These are phyloP conservation scores for Oreochromis spilurus DNA, from an alignment of 2,113 vertebrate genomes.

Conservation along the genomic window DNA sequence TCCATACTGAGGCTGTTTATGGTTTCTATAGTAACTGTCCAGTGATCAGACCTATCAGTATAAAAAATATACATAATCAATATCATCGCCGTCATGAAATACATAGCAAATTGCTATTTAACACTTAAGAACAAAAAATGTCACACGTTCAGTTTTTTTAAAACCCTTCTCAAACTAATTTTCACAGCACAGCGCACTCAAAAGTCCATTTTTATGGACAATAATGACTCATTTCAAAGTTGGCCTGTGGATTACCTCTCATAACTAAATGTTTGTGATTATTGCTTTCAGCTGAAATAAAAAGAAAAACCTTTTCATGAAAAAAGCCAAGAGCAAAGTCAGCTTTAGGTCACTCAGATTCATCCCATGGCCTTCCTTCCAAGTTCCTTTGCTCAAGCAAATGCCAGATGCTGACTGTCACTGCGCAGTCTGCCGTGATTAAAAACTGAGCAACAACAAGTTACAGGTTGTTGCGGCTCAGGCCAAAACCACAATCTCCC, in stretches of 20 bases:
- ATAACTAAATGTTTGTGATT: background rate
- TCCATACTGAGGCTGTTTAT: background rate
- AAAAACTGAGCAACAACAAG: background rate
- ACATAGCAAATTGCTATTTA: background rate
- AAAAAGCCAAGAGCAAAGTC: background rate
- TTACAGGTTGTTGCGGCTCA: background rate
- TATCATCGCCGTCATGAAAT: background rate
- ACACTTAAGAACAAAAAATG: background rate
- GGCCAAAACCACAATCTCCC: conserved; percentile 4
- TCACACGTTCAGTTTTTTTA: background rate
- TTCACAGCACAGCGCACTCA: background rate
- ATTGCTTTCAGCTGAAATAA: background rate
- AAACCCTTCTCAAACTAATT: background rate
- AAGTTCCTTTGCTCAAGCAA: background rate
- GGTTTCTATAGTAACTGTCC: background rate
- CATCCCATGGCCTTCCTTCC: background rate
- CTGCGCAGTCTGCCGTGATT: background rate
- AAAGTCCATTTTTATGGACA: background rate
- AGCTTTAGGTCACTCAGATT: background rate
- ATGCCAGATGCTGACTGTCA: conserved; percentile 6
- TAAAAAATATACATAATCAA: background rate
- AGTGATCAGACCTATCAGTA: background rate
- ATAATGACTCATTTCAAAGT: background rate
- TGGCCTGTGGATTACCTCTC: background rate
- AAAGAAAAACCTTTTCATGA: background rate